Evolutionary conservation across 2,888 invertebrate genomes (phyloP).

Genomic region (Drosophila conformis): DNA sequence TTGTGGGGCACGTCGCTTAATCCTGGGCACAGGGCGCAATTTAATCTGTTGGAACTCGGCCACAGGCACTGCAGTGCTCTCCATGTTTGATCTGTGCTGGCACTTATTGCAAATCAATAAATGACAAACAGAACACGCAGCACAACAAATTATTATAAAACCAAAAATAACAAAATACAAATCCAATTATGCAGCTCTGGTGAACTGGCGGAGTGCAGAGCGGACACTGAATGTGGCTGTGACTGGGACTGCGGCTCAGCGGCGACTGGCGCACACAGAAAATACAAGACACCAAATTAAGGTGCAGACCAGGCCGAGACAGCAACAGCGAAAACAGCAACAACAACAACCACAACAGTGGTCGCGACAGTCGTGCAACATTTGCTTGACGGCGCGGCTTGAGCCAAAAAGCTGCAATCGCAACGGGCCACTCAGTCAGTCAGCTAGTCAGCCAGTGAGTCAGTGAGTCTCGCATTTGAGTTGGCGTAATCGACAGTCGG

Average conservation of each 20-base stretch:
- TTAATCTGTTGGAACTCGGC: slow-evolving; percentile 82
- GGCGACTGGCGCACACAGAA: slow-evolving; percentile 63
- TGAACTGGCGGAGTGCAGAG: slow-evolving; percentile 22
- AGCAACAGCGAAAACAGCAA: slow-evolving; percentile 26
- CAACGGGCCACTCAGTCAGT: slow-evolving; percentile 52
- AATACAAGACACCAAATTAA: slow-evolving; percentile 53
- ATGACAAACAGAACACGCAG: slow-evolving; percentile 2
- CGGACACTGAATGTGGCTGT: slow-evolving; percentile 28
- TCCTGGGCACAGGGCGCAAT: slow-evolving; percentile 76
- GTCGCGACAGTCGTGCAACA: slow-evolving; percentile 72
- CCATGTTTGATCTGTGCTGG: slow-evolving; percentile 43
- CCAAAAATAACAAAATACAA: slow-evolving; percentile 58
- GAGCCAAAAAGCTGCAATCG: slow-evolving; percentile 66
- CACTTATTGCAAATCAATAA: slow-evolving; percentile 62
- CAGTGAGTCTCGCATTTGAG: slow-evolving; percentile 37
- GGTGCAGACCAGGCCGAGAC: slow-evolving; percentile 46
- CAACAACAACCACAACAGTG: slow-evolving; percentile 30
- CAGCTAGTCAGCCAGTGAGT: slow-evolving; percentile 40
- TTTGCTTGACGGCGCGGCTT: slow-evolving; percentile 62
- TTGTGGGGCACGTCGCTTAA: slow-evolving; percentile 78
- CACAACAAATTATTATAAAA: slow-evolving; percentile 25
- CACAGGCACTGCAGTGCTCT: slow-evolving; percentile 55
- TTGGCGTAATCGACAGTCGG: slow-evolving; percentile 66
- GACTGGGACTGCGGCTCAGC: slow-evolving; percentile 64
- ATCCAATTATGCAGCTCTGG: slow-evolving; percentile 73